phyloP scores from a whole-genome alignment of 2,797 vertebrate genomes.

The Corythornis leucogaster region DNA sequence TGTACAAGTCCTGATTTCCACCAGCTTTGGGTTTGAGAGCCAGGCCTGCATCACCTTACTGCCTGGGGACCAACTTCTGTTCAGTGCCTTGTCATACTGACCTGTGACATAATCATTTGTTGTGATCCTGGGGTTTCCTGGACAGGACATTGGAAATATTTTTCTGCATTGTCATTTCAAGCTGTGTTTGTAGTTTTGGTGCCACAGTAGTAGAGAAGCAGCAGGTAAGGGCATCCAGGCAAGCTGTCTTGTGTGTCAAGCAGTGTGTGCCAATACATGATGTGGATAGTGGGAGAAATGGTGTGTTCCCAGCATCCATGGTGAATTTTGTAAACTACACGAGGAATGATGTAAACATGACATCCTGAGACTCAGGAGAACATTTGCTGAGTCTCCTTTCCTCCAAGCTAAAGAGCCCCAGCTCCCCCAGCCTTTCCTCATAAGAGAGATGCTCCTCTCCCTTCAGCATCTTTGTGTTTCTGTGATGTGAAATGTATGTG shows the following conservation, averaged over 20 bases:
- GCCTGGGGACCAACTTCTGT: neutral
- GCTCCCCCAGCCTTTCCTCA: no score
- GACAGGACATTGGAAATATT: neutral
- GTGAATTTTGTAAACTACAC: neutral
- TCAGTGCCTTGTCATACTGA: neutral
- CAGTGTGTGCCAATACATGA: neutral
- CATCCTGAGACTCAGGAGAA: neutral
- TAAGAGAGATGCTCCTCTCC: no score
- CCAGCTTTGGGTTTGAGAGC: neutral
- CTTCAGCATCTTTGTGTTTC: no score
- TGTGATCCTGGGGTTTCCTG: neutral
- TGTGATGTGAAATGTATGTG: neutral
- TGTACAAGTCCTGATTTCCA: neutral
- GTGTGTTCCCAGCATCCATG: neutral
- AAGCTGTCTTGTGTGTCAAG: rapidly evolving
- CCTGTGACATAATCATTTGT: neutral
- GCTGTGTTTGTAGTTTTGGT: neutral
- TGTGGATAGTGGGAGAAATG: rapidly evolving
- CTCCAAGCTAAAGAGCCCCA: no score
- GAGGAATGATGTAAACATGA: neutral
- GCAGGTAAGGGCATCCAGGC: neutral
- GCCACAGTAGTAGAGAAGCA: neutral
- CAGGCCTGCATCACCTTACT: neutral
- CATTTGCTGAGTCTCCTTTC: neutral
- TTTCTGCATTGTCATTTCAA: neutral